Conservation (phyloP, 1,140 invertebrate genomes). For the Calosoma granatense region DNA sequence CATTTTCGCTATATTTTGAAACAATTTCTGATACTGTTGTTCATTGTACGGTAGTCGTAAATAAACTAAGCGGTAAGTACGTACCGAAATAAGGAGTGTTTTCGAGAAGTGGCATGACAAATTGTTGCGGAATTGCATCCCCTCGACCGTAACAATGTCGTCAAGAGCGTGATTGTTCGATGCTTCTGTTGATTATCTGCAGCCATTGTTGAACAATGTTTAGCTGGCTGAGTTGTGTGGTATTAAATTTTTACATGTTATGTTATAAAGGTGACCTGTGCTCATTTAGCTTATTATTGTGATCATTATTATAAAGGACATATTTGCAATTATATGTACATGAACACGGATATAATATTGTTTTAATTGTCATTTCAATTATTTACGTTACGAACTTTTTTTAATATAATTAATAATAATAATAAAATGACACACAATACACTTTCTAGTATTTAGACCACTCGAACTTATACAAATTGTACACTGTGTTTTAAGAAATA, state of each 20-base stretch:
- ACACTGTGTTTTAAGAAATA: too few relatives aligned
- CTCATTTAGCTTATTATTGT: not conserved
- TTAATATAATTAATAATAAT: too few relatives aligned
- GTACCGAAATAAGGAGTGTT: constrained; percentile 16
- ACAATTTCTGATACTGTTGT: not conserved
- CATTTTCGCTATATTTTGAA: not conserved
- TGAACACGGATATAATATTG: not conserved
- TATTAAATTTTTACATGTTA: not conserved
- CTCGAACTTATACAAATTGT: too few relatives aligned
- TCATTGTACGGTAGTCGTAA: not conserved
- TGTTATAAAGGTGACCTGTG: constrained; percentile 5
- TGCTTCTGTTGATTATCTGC: not conserved
- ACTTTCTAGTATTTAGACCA: too few relatives aligned
- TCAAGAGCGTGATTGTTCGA: constrained; percentile 4
- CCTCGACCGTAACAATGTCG: constrained; percentile 21
- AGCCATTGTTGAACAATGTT: not conserved
- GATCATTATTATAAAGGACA: constrained; percentile 1
- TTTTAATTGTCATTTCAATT: not conserved
- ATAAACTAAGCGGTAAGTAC: constrained; percentile 1
- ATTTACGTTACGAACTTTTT: not conserved
- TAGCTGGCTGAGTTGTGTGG: not conserved
- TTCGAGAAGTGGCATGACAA: constrained; percentile 31
- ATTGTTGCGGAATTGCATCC: constrained; percentile 28
- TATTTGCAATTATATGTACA: not conserved
- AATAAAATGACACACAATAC: too few relatives aligned